phyloP scores from a whole-genome alignment of 2,113 vertebrate genomes.

The Apeltes quadracus region DNA sequence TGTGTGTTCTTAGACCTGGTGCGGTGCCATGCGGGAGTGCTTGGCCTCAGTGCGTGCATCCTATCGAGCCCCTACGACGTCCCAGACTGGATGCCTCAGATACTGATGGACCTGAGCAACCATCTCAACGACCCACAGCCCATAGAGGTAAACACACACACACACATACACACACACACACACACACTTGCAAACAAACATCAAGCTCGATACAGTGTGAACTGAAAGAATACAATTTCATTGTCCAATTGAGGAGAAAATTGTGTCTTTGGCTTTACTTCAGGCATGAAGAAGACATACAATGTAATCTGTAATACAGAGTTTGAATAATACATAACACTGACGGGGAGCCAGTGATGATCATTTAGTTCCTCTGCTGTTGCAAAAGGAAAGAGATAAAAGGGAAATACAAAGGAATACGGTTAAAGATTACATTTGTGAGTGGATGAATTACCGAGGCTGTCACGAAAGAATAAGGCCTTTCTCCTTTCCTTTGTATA shows the following conservation, averaged over 20 bases:
- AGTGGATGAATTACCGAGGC: background rate
- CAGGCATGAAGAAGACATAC: conserved; percentile 65
- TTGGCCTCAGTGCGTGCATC: conserved; percentile 93
- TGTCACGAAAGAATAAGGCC: background rate
- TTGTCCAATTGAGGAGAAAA: conserved; percentile 77
- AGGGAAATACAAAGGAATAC: conserved; percentile 34
- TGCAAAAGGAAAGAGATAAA: conserved; percentile 55
- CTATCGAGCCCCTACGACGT: conserved; percentile 96
- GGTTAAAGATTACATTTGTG: conserved; percentile 30
- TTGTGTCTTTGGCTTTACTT: conserved; percentile 63
- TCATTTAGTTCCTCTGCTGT: conserved; percentile 53
- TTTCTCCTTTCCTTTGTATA: background rate
- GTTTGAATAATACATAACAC: conserved; percentile 60
- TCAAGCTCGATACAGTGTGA: conserved; percentile 28
- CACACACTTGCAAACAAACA: conserved; percentile 69
- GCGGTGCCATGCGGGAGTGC: conserved; percentile 92
- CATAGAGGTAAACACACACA: conserved; percentile 87
- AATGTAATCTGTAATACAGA: conserved; percentile 61
- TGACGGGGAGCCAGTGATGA: conserved; percentile 45
- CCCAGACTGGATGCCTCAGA: conserved; percentile 97
- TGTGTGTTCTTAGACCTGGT: conserved; percentile 85
- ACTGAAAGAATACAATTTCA: conserved; percentile 70
- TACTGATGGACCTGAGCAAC: conserved; percentile 95
- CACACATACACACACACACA: conserved; percentile 66
- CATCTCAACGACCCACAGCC: conserved; percentile 97